phyloP scores from a whole-genome alignment of 2,113 vertebrate genomes.

The Misgurnus mizolepis region DNA sequence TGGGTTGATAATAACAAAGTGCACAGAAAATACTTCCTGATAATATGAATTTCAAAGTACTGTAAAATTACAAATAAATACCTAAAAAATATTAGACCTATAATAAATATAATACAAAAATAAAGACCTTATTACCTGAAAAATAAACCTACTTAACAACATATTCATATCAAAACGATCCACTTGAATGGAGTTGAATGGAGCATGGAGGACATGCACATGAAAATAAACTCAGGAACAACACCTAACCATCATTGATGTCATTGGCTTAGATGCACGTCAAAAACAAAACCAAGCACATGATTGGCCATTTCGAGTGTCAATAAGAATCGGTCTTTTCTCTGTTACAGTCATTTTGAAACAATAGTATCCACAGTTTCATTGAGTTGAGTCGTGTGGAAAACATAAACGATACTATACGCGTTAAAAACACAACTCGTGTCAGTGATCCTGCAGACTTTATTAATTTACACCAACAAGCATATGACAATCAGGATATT shows the following conservation, averaged over 20 bases:
- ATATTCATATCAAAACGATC: background rate
- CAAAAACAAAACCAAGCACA: background rate
- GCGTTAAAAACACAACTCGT: background rate
- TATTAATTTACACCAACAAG: background rate
- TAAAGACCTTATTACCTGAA: background rate
- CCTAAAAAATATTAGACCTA: too few relatives aligned
- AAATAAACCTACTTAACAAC: background rate
- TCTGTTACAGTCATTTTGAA: conserved; percentile 16
- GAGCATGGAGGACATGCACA: background rate
- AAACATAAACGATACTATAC: background rate
- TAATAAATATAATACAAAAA: too few relatives aligned
- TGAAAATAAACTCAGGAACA: background rate
- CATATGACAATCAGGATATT: background rate
- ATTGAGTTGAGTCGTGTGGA: background rate
- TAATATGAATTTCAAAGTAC: background rate
- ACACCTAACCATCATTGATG: accelerated
- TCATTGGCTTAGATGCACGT: conserved; percentile 59
- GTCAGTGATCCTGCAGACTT: background rate
- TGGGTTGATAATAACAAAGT: too few relatives aligned
- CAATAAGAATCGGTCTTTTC: conserved; percentile 41
- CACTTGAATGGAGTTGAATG: background rate
- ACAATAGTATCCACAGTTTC: conserved; percentile 18
- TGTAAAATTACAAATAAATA: background rate
- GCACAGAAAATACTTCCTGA: too few relatives aligned
- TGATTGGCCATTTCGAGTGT: conserved; percentile 57